Evolutionary conservation across 2,113 vertebrate genomes (phyloP).

Genomic region (Percopsis transmontana): DNA sequence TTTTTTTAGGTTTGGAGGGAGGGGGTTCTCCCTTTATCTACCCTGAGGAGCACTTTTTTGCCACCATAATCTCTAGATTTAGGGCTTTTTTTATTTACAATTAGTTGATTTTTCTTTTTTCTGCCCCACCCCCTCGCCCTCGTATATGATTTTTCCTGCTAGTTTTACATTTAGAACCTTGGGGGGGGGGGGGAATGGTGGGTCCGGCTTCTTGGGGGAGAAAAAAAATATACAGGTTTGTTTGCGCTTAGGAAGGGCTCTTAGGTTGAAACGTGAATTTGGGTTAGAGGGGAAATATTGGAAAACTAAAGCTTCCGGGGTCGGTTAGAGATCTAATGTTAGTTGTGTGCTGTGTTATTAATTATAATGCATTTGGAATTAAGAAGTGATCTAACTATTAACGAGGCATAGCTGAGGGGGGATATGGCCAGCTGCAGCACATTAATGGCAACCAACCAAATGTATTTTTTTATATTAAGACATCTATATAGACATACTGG

Average conservation of each 20-base stretch:
- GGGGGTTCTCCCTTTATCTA: not conserved
- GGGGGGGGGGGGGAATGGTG: conserved; percentile 2
- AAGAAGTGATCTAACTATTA: conserved; percentile 69
- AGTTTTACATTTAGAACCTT: not conserved
- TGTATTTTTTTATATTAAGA: conserved; percentile 34
- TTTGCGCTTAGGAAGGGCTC: conserved; percentile 9
- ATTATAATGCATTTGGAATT: conserved; percentile 71
- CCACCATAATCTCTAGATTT: conserved; percentile 9
- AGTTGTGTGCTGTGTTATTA: conserved; percentile 77
- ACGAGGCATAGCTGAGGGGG: conserved; percentile 41
- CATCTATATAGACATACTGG: conserved; percentile 1
- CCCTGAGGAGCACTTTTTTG: conserved; percentile 5
- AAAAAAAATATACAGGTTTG: not conserved
- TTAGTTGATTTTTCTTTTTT: no score
- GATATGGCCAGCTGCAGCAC: not conserved
- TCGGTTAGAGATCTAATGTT: conserved; percentile 70
- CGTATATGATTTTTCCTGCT: no score
- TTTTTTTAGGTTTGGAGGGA: not conserved
- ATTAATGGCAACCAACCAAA: conserved; percentile 32
- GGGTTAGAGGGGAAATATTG: conserved; percentile 22
- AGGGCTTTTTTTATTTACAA: conserved; percentile 5
- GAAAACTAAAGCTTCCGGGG: conserved; percentile 42
- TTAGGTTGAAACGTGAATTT: conserved; percentile 14
- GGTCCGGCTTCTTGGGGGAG: not conserved
- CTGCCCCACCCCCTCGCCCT: no score